A percentile compares a stretch with the other conserved stretches of the same genome.
Evolutionary conservation across 2,797 vertebrate genomes (phyloP).

Genomic region (Moxostoma hubbsi): DNA sequence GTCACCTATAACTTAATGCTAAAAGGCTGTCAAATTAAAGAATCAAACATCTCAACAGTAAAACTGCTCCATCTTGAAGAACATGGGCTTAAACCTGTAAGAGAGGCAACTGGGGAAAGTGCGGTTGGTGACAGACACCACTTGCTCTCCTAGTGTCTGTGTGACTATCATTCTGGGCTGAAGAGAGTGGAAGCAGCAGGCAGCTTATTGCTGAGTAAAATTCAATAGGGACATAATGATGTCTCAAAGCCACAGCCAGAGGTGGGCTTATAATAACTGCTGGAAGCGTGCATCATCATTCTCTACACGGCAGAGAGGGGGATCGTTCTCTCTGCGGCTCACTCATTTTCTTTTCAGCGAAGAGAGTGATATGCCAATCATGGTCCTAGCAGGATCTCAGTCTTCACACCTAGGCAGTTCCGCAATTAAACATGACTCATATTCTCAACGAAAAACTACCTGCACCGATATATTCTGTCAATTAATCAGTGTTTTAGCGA

Average conservation of each 20-base stretch:
- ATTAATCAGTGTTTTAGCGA: conserved; percentile 43
- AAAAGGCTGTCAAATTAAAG: conserved; percentile 13
- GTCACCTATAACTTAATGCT: conserved; percentile 9
- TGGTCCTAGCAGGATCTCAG: conserved; percentile 28
- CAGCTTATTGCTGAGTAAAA: conserved; percentile 53
- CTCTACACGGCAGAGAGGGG: conserved; percentile 34
- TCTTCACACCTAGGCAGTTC: conserved; percentile 25
- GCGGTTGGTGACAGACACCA: conserved; percentile 6
- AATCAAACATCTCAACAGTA: neutral
- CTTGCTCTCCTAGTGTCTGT: conserved; percentile 21
- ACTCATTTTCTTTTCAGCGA: conserved; percentile 32
- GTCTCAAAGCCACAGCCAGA: conserved; percentile 46
- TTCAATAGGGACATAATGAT: conserved; percentile 58
- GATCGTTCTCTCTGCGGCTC: conserved; percentile 35
- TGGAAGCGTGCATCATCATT: conserved; percentile 47
- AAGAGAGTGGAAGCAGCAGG: conserved; percentile 41
- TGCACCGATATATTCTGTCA: conserved; percentile 33
- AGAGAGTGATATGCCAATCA: conserved; percentile 55
- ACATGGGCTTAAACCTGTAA: conserved; percentile 9
- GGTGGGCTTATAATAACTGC: conserved; percentile 56
- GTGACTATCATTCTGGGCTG: conserved; percentile 31
- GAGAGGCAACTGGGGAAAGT: neutral
- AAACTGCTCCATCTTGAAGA: neutral
- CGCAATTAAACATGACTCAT: conserved; percentile 29
- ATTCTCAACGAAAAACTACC: conserved; percentile 33